A percentile compares a stretch with the other conserved stretches of the same genome.
These are phyloP conservation scores for Sinelater perroti DNA, from an alignment of 2,888 invertebrate genomes.

Conservation along the genomic window DNA sequence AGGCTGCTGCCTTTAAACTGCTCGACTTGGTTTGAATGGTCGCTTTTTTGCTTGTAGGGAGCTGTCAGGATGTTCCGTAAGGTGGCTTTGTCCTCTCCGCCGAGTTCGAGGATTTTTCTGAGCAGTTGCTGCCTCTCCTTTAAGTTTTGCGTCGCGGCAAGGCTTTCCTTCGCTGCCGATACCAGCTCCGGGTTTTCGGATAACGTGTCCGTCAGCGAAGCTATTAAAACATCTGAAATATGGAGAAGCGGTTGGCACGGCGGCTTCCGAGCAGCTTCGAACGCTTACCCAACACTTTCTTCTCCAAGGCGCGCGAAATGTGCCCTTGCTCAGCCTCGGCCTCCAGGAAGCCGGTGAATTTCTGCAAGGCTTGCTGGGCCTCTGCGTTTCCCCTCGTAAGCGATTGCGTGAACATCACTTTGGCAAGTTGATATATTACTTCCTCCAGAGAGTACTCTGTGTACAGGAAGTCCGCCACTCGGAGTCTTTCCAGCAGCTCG, in stretches of 20 bases:
- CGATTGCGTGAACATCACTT: slow-evolving; percentile 83
- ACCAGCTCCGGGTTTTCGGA: slow-evolving; percentile 76
- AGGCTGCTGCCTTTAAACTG: slow-evolving; percentile 57
- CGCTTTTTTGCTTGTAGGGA: slow-evolving; percentile 64
- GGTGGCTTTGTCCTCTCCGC: slow-evolving; percentile 62
- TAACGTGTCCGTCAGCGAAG: slow-evolving; percentile 76
- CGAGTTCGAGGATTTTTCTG: slow-evolving; percentile 64
- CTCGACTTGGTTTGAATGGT: slow-evolving; percentile 45
- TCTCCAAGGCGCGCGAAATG: slow-evolving; percentile 77
- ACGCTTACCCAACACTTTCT: slow-evolving; percentile 76
- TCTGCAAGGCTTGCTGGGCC: slow-evolving; percentile 77
- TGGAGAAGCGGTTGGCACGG: too few species aligned
- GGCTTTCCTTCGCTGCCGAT: slow-evolving; percentile 54
- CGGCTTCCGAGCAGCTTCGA: too few species aligned
- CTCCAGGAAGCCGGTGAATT: slow-evolving; percentile 78
- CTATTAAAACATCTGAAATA: slow-evolving; percentile 75
- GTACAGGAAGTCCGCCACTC: slow-evolving; percentile 76
- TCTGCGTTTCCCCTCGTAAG: slow-evolving; percentile 73
- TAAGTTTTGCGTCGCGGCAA: slow-evolving; percentile 41
- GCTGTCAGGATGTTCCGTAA: slow-evolving; percentile 61
- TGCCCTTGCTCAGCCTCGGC: slow-evolving; percentile 76
- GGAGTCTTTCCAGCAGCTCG: slow-evolving; percentile 73
- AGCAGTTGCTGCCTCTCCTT: slow-evolving; percentile 57
- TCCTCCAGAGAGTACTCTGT: slow-evolving; percentile 81
- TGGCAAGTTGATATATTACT: slow-evolving; percentile 82